A percentile compares a stretch with the other conserved stretches of the same genome.
Evolutionary conservation across 2,888 invertebrate species (phyloP).

Genomic region (Polymixis flavicincta): DNA sequence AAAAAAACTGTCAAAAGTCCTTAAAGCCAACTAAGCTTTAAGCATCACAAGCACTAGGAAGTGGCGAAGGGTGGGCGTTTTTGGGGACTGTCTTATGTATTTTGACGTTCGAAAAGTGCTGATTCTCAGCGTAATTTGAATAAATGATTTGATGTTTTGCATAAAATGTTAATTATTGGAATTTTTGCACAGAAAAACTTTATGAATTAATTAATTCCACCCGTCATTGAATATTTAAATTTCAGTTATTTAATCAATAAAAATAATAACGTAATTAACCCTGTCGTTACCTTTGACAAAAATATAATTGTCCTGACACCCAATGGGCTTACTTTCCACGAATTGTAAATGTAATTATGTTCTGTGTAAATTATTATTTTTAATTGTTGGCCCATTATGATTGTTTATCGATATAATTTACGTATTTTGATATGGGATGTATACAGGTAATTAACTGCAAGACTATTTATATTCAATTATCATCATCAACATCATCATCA

Average conservation of each 20-base stretch:
- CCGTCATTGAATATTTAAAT: neutral
- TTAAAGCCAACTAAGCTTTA: no score
- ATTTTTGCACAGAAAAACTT: no score
- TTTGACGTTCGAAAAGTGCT: no score
- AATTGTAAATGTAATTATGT: slow-evolving; percentile 22
- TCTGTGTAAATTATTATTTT: neutral
- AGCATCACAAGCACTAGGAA: no score
- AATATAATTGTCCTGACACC: slow-evolving; percentile 8
- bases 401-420: neutral
- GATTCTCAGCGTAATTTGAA: no score
- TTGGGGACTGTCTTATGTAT: no score
- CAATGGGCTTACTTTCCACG: neutral
- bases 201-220: neutral
- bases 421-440: neutral
- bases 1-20: no score
- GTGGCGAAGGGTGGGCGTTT: no score
- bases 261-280: neutral
- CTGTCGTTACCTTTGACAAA: neutral
- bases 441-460: neutral
- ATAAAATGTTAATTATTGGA: neutral
- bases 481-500: no score
- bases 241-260: neutral
- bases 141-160: no score
- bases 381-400: neutral
- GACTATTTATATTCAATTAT: no score